Percentiles rank a stretch among this genome's conserved stretches.
phyloP scores from a whole-genome alignment of 2,797 vertebrate genomes.

The Emys orbicularis region DNA sequence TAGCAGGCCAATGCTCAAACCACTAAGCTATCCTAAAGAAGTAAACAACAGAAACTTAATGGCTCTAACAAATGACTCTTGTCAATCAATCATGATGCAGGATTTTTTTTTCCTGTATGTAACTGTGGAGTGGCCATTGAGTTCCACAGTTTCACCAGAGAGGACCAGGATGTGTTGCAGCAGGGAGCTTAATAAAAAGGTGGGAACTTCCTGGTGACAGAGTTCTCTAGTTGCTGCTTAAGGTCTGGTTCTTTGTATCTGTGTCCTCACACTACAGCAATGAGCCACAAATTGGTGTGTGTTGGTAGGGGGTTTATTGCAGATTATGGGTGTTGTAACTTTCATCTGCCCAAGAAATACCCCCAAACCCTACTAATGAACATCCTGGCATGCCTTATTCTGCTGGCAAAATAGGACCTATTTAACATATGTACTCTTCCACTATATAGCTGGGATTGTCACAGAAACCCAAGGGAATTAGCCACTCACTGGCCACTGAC shows the following conservation, averaged over 20 bases:
- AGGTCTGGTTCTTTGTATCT: not conserved
- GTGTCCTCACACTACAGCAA: not conserved
- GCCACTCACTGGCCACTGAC: not conserved
- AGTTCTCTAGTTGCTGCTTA: not conserved
- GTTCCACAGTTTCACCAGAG: not conserved
- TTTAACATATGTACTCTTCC: not conserved
- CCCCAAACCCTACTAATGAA: not conserved
- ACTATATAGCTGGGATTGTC: not conserved
- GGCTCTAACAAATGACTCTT: not conserved
- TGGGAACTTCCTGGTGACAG: not conserved
- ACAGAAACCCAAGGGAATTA: not conserved
- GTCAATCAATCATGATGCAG: not conserved
- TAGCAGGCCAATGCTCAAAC: no score
- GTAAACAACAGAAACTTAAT: slow-evolving; percentile 23
- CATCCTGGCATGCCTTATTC: not conserved
- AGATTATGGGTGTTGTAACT: not conserved
- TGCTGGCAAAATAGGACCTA: not conserved
- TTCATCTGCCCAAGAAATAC: not conserved
- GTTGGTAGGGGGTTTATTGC: not conserved
- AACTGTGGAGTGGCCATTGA: not conserved
- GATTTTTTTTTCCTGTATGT: not conserved
- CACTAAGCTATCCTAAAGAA: not conserved
- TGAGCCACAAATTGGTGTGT: rapidly evolving
- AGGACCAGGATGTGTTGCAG: not conserved
- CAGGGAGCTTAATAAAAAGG: not conserved